These are phyloP conservation scores for Saturnia japonica DNA, from an alignment of 2,888 invertebrate species.

Conservation along the genomic window DNA sequence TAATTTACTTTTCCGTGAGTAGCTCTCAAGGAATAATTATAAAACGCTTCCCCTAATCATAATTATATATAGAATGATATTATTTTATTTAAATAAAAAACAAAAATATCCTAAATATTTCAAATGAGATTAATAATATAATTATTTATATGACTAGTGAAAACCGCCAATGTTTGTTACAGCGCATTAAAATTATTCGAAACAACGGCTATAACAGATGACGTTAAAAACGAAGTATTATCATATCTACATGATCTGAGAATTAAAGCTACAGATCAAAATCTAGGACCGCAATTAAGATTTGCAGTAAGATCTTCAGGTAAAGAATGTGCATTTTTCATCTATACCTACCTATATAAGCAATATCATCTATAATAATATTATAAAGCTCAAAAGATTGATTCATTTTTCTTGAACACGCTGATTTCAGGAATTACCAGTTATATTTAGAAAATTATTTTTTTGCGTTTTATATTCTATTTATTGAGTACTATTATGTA, in stretches of 20 bases:
- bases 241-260: slow-evolving; percentile 53
- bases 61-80: background rate
- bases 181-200: slow-evolving; percentile 73
- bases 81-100: background rate
- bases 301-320: slow-evolving; percentile 86
- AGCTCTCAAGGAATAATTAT: background rate
- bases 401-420: too few relatives aligned
- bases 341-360: too few relatives aligned
- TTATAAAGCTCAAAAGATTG: too few relatives aligned
- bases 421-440: too few relatives aligned
- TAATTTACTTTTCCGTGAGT: background rate
- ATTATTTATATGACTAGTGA: background rate
- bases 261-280: slow-evolving; percentile 47
- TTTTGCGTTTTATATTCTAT: too few relatives aligned
- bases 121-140: background rate
- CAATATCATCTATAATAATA: too few relatives aligned
- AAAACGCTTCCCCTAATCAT: background rate
- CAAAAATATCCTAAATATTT: background rate
- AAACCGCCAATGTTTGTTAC: slow-evolving; percentile 25
- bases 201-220: slow-evolving; percentile 57
- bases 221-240: slow-evolving; percentile 63
- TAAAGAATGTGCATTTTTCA: too few relatives aligned
- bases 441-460: too few relatives aligned
- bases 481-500: too few relatives aligned
- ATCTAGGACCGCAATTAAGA: slow-evolving; percentile 54